Percentiles rank a stretch among this genome's conserved stretches.
These are phyloP conservation scores for Xestia ashworthii DNA, from an alignment of 2,888 invertebrate species.

Conservation along the genomic window DNA sequence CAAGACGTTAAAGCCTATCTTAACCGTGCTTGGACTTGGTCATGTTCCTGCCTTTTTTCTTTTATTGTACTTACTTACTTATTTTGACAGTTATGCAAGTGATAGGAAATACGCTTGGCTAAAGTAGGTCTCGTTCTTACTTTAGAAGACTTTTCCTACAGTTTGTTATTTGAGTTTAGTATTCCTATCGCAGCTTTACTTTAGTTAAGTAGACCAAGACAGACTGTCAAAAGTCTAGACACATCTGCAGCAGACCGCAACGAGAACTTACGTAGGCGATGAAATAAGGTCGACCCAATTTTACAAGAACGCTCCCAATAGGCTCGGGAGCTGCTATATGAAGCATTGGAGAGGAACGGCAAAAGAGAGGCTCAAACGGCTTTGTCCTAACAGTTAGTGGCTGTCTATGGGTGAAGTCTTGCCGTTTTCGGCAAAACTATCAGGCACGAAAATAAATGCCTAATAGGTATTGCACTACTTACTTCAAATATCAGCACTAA, in stretches of 20 bases:
- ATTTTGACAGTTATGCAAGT: background rate
- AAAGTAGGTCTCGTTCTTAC: background rate
- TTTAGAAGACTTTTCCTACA: background rate
- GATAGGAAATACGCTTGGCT: background rate
- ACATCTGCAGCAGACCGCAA: conserved; percentile 14
- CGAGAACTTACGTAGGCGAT: conserved; percentile 11
- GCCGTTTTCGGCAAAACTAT: background rate
- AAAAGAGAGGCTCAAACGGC: conserved; percentile 19
- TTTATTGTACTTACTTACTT: no score
- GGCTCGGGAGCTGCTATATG: conserved; percentile 21
- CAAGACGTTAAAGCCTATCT: background rate
- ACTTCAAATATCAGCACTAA: background rate
- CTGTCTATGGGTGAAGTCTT: background rate
- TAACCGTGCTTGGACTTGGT: no score
- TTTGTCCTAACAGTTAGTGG: conserved; percentile 34
- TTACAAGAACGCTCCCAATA: conserved; percentile 45
- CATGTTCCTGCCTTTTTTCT: background rate
- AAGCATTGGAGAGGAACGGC: conserved; percentile 14
- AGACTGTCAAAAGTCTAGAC: conserved; percentile 30
- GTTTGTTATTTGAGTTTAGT: conserved; percentile 4
- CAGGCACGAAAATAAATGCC: background rate
- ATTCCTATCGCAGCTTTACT: background rate
- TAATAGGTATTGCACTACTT: no score
- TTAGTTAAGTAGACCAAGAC: conserved; percentile 4
- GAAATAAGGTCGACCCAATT: conserved; percentile 46